Conservation (phyloP, 1,140 invertebrate species). For the Drosophila tani region DNA sequence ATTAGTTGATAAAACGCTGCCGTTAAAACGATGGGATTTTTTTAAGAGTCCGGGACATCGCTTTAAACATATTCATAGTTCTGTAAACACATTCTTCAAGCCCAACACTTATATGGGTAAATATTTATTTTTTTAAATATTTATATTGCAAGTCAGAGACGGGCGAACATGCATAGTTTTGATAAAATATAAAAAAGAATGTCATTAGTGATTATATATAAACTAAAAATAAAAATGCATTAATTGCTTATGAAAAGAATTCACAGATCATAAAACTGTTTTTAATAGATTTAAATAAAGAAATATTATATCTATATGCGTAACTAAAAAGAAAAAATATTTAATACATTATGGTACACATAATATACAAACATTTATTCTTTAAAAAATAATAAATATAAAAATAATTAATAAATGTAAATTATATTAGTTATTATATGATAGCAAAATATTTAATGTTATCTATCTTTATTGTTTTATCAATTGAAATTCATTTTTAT, state of each 20-base stretch:
- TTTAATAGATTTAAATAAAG: no score
- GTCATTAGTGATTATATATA: not conserved
- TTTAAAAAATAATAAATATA: no score
- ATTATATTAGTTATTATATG: no score
- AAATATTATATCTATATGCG: no score
- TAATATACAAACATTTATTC: no score
- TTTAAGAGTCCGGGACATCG: constrained; percentile 11
- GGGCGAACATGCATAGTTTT: no score
- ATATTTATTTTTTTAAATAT: not conserved
- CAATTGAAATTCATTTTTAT: not conserved
- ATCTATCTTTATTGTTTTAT: no score
- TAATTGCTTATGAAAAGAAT: not conserved
- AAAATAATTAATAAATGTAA: no score
- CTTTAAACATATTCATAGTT: constrained; percentile 7
- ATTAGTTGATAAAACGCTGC: constrained; percentile 55
- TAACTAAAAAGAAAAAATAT: no score
- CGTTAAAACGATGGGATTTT: constrained; percentile 33
- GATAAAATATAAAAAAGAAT: not conserved
- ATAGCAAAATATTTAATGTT: no score
- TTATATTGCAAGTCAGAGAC: not conserved
- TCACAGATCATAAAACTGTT: no score
- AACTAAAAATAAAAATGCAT: not conserved
- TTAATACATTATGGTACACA: no score
- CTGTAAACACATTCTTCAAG: constrained; percentile 10
- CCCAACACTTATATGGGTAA: constrained; percentile 3